These are phyloP conservation scores for Junonia oenone DNA, from an alignment of 2,888 invertebrate species.

Conservation along the genomic window DNA sequence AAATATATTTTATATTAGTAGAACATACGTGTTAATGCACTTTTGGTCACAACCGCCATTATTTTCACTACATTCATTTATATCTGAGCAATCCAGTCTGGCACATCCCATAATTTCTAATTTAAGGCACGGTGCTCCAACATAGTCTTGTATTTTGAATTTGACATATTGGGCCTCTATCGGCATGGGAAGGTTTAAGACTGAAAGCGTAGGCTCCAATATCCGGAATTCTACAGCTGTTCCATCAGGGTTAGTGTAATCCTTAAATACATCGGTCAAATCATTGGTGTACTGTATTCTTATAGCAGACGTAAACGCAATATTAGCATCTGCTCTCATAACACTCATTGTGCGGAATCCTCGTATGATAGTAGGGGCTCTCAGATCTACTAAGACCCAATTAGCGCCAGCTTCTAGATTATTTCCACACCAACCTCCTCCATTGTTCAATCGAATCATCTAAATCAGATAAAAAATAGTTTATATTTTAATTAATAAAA, in stretches of 20 bases:
- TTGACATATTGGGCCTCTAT: conserved; percentile 94
- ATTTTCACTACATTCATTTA: conserved; percentile 91
- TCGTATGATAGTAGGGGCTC: conserved; percentile 92
- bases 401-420: conserved; percentile 91
- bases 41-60: conserved; percentile 97
- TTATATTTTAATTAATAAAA: not conserved
- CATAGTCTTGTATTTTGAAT: conserved; percentile 92
- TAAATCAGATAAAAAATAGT: conserved; percentile 43
- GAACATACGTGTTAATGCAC: conserved; percentile 87
- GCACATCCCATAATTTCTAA: conserved; percentile 96
- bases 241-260: conserved; percentile 95
- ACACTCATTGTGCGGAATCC: conserved; percentile 96
- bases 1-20: not conserved
- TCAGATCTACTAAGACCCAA: conserved; percentile 92
- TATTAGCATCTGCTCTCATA: conserved; percentile 87
- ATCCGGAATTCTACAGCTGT: conserved; percentile 95
- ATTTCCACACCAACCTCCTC: conserved; percentile 94
- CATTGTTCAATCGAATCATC: conserved; percentile 91
- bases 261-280: conserved; percentile 92
- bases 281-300: conserved; percentile 93
- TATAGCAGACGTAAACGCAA: conserved; percentile 94
- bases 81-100: conserved; percentile 91
- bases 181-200: conserved; percentile 92
- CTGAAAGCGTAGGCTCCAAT: conserved; percentile 92
- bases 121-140: conserved; percentile 92